phyloP scores from a whole-genome alignment of 2,888 invertebrate genomes.

The Cheilosia vernalis region DNA sequence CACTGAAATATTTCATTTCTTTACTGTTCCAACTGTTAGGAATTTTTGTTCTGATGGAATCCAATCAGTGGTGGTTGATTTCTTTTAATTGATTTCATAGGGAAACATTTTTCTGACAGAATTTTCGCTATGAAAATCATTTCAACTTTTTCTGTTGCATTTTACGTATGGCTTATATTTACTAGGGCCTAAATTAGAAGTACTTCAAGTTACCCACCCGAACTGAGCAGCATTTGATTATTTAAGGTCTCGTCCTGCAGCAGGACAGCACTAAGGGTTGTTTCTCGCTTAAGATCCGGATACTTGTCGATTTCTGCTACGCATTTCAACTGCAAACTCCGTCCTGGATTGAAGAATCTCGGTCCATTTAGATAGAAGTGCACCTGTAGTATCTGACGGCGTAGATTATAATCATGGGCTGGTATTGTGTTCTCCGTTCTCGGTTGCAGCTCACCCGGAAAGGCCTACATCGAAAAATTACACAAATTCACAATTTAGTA shows the following conservation, averaged over 20 bases:
- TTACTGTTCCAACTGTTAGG: no score
- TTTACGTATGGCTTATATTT: no score
- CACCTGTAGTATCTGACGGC: slow-evolving; percentile 80
- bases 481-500: background rate
- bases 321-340: slow-evolving; percentile 79
- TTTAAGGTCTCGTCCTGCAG: slow-evolving; percentile 80
- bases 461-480: slow-evolving; percentile 76
- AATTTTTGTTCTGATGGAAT: no score
- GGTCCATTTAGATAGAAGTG: slow-evolving; percentile 81
- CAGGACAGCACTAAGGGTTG: slow-evolving; percentile 78
- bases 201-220: slow-evolving; percentile 77
- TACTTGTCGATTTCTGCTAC: slow-evolving; percentile 81
- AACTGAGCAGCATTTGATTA: slow-evolving; percentile 81
- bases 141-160: no score
- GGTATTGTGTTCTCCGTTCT: slow-evolving; percentile 80
- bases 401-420: slow-evolving; percentile 80
- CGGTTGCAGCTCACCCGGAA: slow-evolving; percentile 78
- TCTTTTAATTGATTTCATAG: no score
- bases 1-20: no score
- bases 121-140: no score
- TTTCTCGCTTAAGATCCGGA: slow-evolving; percentile 79
- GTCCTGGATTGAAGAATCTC: slow-evolving; percentile 78
- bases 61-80: no score
- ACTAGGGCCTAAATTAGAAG: no score
- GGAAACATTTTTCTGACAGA: no score